Evolutionary conservation across 2,113 vertebrate species (phyloP), one percentile per base, ranked within the genome.

Genomic region (Rhipidura dahli): DNA sequence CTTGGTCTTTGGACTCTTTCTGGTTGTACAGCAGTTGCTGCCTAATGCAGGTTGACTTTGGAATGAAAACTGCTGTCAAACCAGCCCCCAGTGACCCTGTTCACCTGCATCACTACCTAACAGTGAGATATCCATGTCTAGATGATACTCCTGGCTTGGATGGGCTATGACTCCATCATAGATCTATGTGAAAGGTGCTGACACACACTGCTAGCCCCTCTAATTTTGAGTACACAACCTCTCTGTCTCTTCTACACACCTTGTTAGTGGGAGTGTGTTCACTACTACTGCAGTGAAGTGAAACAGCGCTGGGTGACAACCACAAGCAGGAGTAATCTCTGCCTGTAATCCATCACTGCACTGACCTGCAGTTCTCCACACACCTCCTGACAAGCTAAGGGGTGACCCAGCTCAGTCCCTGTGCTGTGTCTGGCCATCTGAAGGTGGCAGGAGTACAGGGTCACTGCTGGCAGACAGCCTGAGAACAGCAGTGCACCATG

Each of bases 271-370:
- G 44, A 56, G 3, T 15, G 9, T 14, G 11, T 45, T 66, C 22
- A n/a, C 49, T 57, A 13, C 57, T 40, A 5, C 31, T 31, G 13
- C 6, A 26, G 61, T 24, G 47, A 69, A 35, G 27, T 23, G 54
- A 1, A 40, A 40, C 24, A 18, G 49, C 21, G 66, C 53, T 4
- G 28, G 31, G 18, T 30, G 49, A 66, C 37, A 40, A 50, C 9
- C 42, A 51, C 15, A 63, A 64, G 45, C 40, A 78, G 72, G 24
- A 85, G 23, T 13, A 51, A 37, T 50, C 56, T 23, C 15, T 20
- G 51, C 15, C 24, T 0, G 11, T 24, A 22, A 66, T 27, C 53
- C 31, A 15, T 20, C 0, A 0, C 49, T 44, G n/a, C 42, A 28
- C 35, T 16, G 35, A 27, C 11, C 10, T 8, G 40, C 14, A 19